phyloP scores from a whole-genome alignment of 2,888 invertebrate species.

The Hirtodrosophila trivittata region DNA sequence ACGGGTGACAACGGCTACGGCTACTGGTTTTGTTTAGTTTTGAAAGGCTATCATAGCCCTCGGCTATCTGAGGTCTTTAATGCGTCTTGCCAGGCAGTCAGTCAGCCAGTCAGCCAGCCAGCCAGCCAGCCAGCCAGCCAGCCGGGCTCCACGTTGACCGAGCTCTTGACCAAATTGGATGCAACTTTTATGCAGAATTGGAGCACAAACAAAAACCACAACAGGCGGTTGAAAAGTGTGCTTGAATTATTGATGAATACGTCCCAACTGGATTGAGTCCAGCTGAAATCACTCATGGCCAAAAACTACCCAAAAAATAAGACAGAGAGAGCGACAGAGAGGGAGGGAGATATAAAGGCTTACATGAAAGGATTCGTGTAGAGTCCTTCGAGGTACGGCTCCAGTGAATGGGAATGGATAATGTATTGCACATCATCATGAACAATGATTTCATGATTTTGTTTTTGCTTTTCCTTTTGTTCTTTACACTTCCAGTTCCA shows the following conservation, averaged over 20 bases:
- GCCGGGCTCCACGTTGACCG: background rate
- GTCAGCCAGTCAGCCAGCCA: too few relatives aligned
- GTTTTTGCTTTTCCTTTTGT: conserved; percentile 38
- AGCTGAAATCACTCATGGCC: conserved; percentile 71
- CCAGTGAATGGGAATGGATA: conserved; percentile 64
- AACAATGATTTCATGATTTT: conserved; percentile 79
- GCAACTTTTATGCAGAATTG: conserved; percentile 57
- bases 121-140: background rate
- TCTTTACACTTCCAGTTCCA: conserved; percentile 32
- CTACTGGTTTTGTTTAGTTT: conserved; percentile 7
- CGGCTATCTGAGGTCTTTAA: conserved; percentile 21
- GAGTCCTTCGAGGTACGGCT: conserved; percentile 60
- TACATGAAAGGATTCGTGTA: conserved; percentile 49
- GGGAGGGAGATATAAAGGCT: conserved; percentile 2
- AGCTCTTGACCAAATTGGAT: conserved; percentile 51
- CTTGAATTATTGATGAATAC: conserved; percentile 77
- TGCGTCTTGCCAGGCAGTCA: too few relatives aligned
- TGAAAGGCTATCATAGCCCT: conserved; percentile 27
- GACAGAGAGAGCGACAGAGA: conserved; percentile 17
- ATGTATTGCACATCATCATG: conserved; percentile 79
- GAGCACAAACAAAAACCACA: conserved; percentile 8
- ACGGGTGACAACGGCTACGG: too few relatives aligned
- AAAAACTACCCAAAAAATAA: conserved; percentile 30
- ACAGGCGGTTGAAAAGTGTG: conserved; percentile 46
- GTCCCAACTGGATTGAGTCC: conserved; percentile 69